phyloP scores from a whole-genome alignment of 2,113 vertebrate genomes.

The Cyprinodon brontotheroides region DNA sequence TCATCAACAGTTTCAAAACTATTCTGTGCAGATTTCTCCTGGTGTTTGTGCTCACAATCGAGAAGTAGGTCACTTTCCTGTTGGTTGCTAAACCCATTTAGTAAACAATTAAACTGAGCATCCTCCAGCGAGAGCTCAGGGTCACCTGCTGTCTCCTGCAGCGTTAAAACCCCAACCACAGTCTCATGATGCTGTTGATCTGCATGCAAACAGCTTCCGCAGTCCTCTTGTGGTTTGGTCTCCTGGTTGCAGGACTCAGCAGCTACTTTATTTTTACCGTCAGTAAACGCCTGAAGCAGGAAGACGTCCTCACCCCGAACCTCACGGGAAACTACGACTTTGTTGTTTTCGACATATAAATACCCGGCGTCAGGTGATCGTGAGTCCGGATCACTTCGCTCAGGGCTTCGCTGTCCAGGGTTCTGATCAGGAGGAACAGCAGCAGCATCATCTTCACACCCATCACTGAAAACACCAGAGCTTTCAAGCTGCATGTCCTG shows the following conservation, averaged over 20 bases:
- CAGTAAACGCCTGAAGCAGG: constrained; percentile 4
- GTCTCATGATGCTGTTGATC: constrained; percentile 36
- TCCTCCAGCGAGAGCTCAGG: constrained; percentile 3
- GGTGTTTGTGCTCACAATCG: constrained; percentile 32
- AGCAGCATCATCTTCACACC: neutral
- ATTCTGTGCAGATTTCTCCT: constrained; percentile 56
- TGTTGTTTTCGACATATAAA: constrained; percentile 6
- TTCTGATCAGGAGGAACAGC: neutral
- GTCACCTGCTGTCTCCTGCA: constrained; percentile 18
- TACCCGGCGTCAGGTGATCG: neutral
- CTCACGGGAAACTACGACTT: neutral
- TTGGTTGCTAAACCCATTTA: neutral
- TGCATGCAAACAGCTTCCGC: constrained; percentile 12
- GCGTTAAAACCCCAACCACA: neutral
- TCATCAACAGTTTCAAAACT: constrained; percentile 51
- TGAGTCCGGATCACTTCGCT: neutral
- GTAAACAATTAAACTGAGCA: constrained; percentile 13
- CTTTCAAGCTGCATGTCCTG: neutral
- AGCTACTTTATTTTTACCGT: constrained; percentile 16
- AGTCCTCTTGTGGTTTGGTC: constrained; percentile 15
- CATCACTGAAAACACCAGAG: neutral
- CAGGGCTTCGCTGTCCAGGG: neutral
- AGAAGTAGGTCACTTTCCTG: constrained; percentile 1
- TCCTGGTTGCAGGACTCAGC: constrained; percentile 32
- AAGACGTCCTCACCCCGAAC: neutral